Percentiles rank a stretch among this genome's conserved stretches.
Conservation (phyloP, 2,797 vertebrate genomes). For the Hippoglossus hippoglossus region DNA sequence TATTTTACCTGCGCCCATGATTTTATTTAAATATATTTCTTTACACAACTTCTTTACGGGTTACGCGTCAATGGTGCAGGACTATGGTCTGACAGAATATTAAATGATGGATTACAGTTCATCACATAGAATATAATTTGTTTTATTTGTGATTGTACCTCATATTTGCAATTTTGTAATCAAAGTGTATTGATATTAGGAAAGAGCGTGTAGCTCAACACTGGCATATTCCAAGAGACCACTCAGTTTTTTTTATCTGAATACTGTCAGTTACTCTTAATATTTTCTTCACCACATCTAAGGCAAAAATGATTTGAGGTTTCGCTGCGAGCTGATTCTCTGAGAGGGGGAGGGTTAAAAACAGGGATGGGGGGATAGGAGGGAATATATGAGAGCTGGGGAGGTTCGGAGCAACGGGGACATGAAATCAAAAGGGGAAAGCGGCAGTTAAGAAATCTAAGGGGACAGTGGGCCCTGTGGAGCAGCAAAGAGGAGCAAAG, state of each 20-base stretch:
- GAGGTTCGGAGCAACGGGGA: constrained; percentile 46
- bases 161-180: background rate
- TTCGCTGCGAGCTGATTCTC: constrained; percentile 43
- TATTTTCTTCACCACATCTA: constrained; percentile 37
- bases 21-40: too few relatives aligned
- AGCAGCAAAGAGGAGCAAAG: constrained; percentile 45
- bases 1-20: too few relatives aligned
- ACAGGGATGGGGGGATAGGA: constrained; percentile 21
- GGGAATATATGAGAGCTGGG: constrained; percentile 11
- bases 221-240: constrained; percentile 4
- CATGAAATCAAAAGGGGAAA: constrained; percentile 66
- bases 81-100: background rate
- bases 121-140: background rate
- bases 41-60: too few relatives aligned
- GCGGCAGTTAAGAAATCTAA: constrained; percentile 58
- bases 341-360: constrained; percentile 36
- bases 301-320: constrained; percentile 37
- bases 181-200: constrained; percentile 6
- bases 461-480: constrained; percentile 62
- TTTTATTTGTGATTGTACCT: background rate
- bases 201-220: background rate
- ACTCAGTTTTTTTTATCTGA: constrained; percentile 2
- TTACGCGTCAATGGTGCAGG: too few relatives aligned
- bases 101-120: background rate
- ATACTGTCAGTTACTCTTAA: constrained; percentile 38